Percentiles rank a stretch among this genome's conserved stretches.
Evolutionary conservation across 1,140 invertebrate species (phyloP).

Genomic region (Forficula auricularia): DNA sequence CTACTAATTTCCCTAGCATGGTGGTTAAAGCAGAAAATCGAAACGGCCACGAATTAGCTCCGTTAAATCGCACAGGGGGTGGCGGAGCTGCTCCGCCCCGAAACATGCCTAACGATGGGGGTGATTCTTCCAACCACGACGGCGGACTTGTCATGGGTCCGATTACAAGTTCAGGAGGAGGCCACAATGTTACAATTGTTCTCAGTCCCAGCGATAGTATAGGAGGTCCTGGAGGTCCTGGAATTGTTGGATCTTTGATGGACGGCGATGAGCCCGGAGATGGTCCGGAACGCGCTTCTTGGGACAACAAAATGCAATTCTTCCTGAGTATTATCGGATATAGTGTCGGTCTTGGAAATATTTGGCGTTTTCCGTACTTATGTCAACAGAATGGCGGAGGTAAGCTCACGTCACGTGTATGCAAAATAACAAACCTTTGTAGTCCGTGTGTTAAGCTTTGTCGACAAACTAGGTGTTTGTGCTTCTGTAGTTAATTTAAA

Average conservation of each 20-base stretch:
- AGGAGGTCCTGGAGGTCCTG: neutral
- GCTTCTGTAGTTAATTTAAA: no score
- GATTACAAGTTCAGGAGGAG: no score
- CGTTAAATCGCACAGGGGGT: conserved; percentile 38
- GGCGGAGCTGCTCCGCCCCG: conserved; percentile 12
- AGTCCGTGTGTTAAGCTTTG: no score
- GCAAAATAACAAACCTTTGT: no score
- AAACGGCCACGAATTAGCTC: conserved; percentile 59
- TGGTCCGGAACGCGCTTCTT: conserved; percentile 50
- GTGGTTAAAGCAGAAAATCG: conserved; percentile 31
- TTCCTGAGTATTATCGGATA: conserved; percentile 80
- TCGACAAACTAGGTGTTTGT: no score
- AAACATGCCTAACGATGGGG: conserved; percentile 22
- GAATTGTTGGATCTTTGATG: neutral
- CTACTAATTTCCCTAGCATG: neutral
- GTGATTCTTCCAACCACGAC: conserved; percentile 11
- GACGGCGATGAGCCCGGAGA: conserved; percentile 20
- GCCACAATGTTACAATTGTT: conserved; percentile 1
- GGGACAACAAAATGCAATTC: conserved; percentile 75
- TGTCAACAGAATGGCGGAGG: conserved; percentile 90
- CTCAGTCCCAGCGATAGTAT: neutral
- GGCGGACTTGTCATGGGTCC: no score
- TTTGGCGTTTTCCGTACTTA: conserved; percentile 89
- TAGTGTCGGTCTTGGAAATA: conserved; percentile 79
- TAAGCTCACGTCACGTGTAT: conserved; percentile 29